Percentiles rank a stretch among this genome's conserved stretches.
Conservation (phyloP, 2,797 vertebrate genomes). For the Cuculus canorus region DNA sequence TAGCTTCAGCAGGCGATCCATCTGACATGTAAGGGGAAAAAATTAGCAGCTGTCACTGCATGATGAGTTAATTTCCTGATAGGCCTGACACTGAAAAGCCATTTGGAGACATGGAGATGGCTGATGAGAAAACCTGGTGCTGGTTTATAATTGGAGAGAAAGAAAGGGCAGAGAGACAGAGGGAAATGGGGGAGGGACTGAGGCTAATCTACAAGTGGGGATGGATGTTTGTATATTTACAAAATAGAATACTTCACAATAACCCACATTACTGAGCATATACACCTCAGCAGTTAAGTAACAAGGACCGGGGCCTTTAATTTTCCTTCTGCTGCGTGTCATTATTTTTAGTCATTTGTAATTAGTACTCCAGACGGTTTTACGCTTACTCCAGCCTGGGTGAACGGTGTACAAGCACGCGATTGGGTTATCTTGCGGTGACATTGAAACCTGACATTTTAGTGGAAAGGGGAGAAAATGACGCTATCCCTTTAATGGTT, state of each 20-base stretch:
- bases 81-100: slow-evolving; percentile 90
- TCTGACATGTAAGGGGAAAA: slow-evolving; percentile 93
- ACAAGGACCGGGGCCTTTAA: background rate
- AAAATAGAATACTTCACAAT: background rate
- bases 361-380: slow-evolving; percentile 63
- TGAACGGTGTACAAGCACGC: slow-evolving; percentile 5
- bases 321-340: slow-evolving; percentile 46
- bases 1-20: slow-evolving; percentile 91
- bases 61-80: slow-evolving; percentile 99
- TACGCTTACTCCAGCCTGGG: background rate
- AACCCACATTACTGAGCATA: background rate
- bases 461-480: slow-evolving; percentile 45
- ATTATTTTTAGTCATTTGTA: slow-evolving; percentile 57
- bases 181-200: slow-evolving; percentile 42
- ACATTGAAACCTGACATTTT: slow-evolving; percentile 65
- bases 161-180: slow-evolving; percentile 79
- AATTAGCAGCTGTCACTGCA: slow-evolving; percentile 97
- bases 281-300: slow-evolving; percentile 1
- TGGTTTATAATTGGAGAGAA: slow-evolving; percentile 88
- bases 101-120: slow-evolving; percentile 87
- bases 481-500: slow-evolving; percentile 41
- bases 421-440: slow-evolving; percentile 61
- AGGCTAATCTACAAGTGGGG: slow-evolving; percentile 55
- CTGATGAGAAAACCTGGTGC: slow-evolving; percentile 91
- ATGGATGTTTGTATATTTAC: slow-evolving; percentile 61